These are phyloP conservation scores for Neodiprion lecontei DNA, from an alignment of 1,140 invertebrate genomes.

Conservation along the genomic window DNA sequence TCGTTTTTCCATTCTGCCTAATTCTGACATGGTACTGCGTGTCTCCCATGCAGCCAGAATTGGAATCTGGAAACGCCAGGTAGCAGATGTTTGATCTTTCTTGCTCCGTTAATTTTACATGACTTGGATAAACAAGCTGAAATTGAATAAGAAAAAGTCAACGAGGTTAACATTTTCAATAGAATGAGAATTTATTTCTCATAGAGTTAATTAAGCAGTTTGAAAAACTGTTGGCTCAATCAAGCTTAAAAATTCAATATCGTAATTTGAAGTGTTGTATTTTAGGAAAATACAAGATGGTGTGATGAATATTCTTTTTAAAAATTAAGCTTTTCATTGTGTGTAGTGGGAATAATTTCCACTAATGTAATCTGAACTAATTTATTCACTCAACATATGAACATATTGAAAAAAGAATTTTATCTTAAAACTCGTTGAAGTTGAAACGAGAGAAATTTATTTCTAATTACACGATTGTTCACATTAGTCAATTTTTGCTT, in stretches of 20 bases:
- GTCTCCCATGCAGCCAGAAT: conserved; percentile 98
- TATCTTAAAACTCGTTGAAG: too few relatives aligned
- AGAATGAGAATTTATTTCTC: too few relatives aligned
- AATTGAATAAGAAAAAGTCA: conserved; percentile 46
- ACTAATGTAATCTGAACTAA: too few relatives aligned
- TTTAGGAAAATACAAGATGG: background rate
- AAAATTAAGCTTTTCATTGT: background rate
- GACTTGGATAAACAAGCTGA: conserved; percentile 85
- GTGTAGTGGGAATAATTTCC: too few relatives aligned
- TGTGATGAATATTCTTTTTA: conserved; percentile 9
- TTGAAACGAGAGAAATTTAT: too few relatives aligned
- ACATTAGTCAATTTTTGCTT: too few relatives aligned
- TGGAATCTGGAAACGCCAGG: conserved; percentile 97
- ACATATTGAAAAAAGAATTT: too few relatives aligned
- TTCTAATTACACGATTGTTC: too few relatives aligned
- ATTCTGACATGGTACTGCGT: conserved; percentile 95
- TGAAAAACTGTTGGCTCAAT: conserved; percentile 5
- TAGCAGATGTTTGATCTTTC: conserved; percentile 98
- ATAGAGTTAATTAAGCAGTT: too few relatives aligned
- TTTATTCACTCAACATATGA: too few relatives aligned
- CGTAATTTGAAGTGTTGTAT: background rate
- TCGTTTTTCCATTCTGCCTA: conserved; percentile 58
- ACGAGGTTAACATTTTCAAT: too few relatives aligned
- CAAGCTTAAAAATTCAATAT: background rate
- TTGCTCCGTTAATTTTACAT: conserved; percentile 85